Percentiles rank a stretch among this genome's conserved stretches.
Conservation (phyloP, 92 coral and sea anemone species). For the Meandrina meandrites region DNA sequence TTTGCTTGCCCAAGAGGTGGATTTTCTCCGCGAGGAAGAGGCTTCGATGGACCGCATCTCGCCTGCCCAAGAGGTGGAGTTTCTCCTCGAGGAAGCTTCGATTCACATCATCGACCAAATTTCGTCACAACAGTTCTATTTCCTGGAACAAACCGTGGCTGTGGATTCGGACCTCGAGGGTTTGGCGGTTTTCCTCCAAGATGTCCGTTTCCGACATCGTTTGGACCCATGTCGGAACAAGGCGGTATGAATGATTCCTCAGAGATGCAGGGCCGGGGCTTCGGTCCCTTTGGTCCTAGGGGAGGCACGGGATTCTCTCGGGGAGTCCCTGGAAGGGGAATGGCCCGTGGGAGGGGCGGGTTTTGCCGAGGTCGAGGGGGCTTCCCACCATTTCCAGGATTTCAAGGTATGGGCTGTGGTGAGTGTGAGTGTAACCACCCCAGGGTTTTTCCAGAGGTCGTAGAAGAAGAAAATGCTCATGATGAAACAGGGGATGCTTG, state of each 20-base stretch:
- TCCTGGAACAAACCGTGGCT: conserved; percentile 1
- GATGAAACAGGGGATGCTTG: background rate
- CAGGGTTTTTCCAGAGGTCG: background rate
- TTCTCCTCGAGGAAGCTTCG: conserved; percentile 10
- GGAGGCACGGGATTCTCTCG: conserved; percentile 7
- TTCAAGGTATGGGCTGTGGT: background rate
- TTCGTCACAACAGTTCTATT: background rate
- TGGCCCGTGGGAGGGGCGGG: conserved; percentile 13
- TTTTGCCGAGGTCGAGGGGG: conserved; percentile 27
- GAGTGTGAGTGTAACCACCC: conserved; percentile 15
- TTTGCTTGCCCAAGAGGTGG: conserved; percentile 1
- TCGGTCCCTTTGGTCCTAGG: conserved; percentile 9
- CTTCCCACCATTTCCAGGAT: background rate
- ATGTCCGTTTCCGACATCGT: background rate
- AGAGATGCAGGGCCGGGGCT: conserved; percentile 8
- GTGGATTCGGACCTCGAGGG: conserved; percentile 27
- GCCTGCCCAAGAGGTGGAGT: background rate
- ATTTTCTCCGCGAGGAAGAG: conserved; percentile 1
- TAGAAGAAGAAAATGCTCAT: background rate
- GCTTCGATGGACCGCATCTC: conserved; percentile 1
- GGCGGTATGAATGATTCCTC: background rate
- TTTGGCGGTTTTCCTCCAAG: conserved; percentile 20
- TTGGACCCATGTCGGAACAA: background rate
- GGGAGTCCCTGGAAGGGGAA: conserved; percentile 17
- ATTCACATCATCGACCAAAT: background rate